Base-by-base conservation (phyloP, 1,140 invertebrate species). In the Zaprionus taronus region DNA sequence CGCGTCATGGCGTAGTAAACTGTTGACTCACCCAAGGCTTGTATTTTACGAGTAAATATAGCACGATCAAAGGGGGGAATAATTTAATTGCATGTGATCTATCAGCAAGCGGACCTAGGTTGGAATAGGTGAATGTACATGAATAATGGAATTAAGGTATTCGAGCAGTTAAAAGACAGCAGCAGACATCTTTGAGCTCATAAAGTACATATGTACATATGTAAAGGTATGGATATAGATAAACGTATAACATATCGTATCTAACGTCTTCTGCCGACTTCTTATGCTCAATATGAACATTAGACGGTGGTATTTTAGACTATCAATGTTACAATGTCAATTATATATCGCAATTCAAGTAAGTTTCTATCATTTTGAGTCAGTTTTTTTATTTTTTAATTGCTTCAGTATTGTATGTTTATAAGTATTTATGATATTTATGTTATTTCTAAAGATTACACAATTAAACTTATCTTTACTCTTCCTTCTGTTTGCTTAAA, bases 1-100 rank as follows among this genome's bases (percentile, higher is more conserved):
- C 2, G 20, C 57, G 57, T 73, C 72, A 61, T 53, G 17, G 47
- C 49, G 63, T 63, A 69, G 51, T 74, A 74, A 74, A 74, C 28
- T 31, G 34, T 61, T 36, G 38, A 41, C 36, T 61, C 49, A 34
- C n/a, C 41, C 41, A 9, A 36, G 38, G 28, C 20, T 70, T 17
- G 26, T 36, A 47, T 63, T 71, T 63, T 63, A 71, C 41, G 34
- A 60, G 24, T 20, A 31, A 12, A 60, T 57, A 51, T n/a, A 49
- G 28, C 55, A 67, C 14, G 53, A 24, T 20, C 65, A 17, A 17
- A 17, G 26, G 14, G 14, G 14, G 12, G 7, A 63, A 63, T 65
- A 36, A 56, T 55, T 64, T 17, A 20, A 62, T 36, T 36, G 17
- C 49, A 9, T 26, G 12, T 2, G 3, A 47, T 28, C n/a, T 31